Evolutionary conservation across 2,888 invertebrate genomes (phyloP), one percentile per base, ranked within the genome.

Genomic region (Drosophila nr. perissopoda): DNA sequence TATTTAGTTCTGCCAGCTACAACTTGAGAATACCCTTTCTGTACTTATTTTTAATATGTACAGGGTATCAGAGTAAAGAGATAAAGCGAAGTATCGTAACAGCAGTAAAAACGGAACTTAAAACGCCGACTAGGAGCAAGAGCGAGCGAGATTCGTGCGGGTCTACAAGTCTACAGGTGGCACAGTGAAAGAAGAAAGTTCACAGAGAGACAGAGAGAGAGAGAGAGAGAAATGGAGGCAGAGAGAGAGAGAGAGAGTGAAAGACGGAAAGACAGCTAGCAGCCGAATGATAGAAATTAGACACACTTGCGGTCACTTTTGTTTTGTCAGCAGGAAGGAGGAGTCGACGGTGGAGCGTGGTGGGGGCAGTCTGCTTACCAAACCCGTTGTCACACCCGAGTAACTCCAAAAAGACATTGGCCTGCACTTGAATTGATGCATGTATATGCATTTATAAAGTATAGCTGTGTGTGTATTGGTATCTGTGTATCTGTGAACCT

Each of bases 131-230:
- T 36, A 53, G 40, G 5, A 27, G 51, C 36, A 16, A 38, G 42
- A 42, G 21, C n/a, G 29, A 36, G 48, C 33, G 31, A 36, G 27
- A 58, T 48, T 58, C 49, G 59, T 65, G 67, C 70, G 48, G 72
- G 69, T 61, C 61, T 68, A 69, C 82, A 80, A 70, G 73, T 58
- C 66, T 64, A 71, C 88, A 81, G 81, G 73, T 88, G 88, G 77
- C 83, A 86, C 86, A 85, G 80, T 85, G 83, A 85, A 89, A 87
- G 86, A 87, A 90, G 89, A 88, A 87, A 90, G 87, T 84, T 87
- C 84, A 84, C 31, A 70, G 68, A 48, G 33, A 45, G 10, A 31
- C 21, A n/a, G 0, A 56, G 33, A 36, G 49, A 49, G 25, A 60
- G 29, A 56, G 4, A 33, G n/a, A 18, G 0, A 48, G 10, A 58